phyloP scores from a whole-genome alignment of 1,140 invertebrate genomes.

The Macrobrachium nipponense region DNA sequence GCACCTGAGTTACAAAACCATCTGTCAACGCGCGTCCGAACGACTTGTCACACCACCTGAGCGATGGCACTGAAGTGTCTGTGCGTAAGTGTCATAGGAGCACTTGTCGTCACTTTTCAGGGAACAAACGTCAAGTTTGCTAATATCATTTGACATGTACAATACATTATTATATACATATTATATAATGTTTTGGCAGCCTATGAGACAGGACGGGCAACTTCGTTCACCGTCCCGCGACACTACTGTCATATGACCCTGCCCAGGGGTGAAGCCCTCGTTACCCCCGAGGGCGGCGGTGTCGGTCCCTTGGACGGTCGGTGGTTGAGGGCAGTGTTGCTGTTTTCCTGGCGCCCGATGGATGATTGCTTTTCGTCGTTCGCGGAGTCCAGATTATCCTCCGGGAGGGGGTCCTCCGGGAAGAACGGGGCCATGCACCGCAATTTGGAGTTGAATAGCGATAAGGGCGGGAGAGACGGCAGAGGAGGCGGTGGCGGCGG shows the following conservation, averaged over 20 bases:
- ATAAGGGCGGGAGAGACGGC: slow-evolving; percentile 22
- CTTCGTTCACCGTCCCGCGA: slow-evolving; percentile 17
- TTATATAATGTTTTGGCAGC: too few species aligned
- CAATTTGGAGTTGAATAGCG: slow-evolving; percentile 46
- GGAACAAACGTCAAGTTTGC: too few species aligned
- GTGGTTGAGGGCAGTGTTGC: not conserved
- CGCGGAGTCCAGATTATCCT: slow-evolving; percentile 23
- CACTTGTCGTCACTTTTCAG: too few species aligned
- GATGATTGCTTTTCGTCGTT: not conserved
- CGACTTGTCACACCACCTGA: too few species aligned
- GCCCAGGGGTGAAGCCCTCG: slow-evolving; percentile 37
- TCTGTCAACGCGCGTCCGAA: too few species aligned
- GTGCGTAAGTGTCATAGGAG: too few species aligned
- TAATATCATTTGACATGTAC: too few species aligned
- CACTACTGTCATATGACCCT: slow-evolving; percentile 57
- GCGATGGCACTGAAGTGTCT: too few species aligned
- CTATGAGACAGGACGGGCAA: not conserved
- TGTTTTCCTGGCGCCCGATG: slow-evolving; percentile 1
- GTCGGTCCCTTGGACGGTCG: not conserved
- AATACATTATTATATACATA: too few species aligned
- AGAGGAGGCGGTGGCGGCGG: slow-evolving; percentile 22
- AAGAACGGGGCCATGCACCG: slow-evolving; percentile 18
- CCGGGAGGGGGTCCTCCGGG: not conserved
- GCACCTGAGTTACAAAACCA: too few species aligned
- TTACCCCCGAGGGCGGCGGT: slow-evolving; percentile 35